Evolutionary conservation across 2,888 invertebrate species (phyloP).

Genomic region (Plemyria rubiginata): DNA sequence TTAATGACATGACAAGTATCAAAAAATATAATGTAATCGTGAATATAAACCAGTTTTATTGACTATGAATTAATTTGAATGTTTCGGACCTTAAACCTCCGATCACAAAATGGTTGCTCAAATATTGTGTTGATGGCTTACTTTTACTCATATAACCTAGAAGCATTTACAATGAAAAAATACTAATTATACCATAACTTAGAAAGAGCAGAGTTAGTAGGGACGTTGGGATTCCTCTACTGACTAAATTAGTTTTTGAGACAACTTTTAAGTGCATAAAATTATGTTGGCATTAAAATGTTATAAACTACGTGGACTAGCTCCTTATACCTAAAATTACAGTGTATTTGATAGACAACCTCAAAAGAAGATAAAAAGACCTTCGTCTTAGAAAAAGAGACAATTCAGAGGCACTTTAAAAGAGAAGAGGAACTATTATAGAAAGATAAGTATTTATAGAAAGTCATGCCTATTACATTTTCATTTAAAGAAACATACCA

Average conservation of each 20-base stretch:
- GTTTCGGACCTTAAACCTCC: neutral
- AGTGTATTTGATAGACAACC: constrained; percentile 14
- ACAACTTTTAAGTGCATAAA: constrained; percentile 52
- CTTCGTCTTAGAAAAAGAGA: neutral
- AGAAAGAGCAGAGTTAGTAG: constrained; percentile 39
- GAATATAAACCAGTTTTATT: neutral
- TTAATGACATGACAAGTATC: neutral
- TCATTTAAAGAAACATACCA: neutral
- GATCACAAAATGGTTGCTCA: neutral
- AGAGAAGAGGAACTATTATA: no score
- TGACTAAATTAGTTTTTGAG: constrained; percentile 59
- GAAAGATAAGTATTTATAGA: neutral
- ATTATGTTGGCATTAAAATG: constrained; percentile 66
- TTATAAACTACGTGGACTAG: constrained; percentile 77
- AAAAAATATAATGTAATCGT: neutral
- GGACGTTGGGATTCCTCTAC: constrained; percentile 52
- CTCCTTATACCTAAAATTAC: constrained; percentile 67
- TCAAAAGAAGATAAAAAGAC: constrained; percentile 1
- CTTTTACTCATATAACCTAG: neutral
- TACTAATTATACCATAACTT: constrained; percentile 15
- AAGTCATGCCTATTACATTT: neutral
- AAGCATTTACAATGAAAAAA: constrained; percentile 17
- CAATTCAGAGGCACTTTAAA: neutral
- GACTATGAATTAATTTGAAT: neutral
- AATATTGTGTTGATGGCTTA: neutral